These are phyloP conservation scores for Mesembrinibis cayennensis DNA, from an alignment of 2,113 vertebrate species.

Conservation along the genomic window DNA sequence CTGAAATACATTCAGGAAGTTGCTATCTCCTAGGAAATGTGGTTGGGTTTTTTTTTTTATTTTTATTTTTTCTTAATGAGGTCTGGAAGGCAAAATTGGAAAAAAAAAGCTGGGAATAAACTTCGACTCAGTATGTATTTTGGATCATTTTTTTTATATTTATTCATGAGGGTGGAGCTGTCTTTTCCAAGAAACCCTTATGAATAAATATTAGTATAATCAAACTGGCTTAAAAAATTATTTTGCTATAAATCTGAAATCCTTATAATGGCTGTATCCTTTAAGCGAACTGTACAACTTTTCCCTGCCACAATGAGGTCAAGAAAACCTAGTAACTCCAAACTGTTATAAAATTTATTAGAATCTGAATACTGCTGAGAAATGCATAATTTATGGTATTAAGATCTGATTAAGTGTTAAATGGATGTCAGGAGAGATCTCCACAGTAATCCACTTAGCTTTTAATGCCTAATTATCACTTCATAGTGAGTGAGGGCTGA, in stretches of 20 bases:
- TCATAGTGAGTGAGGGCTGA: not conserved
- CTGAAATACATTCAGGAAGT: not conserved
- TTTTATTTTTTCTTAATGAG: not conserved
- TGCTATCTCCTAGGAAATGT: not conserved
- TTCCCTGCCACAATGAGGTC: not conserved
- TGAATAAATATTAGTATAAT: slow-evolving; percentile 13
- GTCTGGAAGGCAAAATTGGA: not conserved
- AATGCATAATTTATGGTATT: slow-evolving; percentile 41
- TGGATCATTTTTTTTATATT: not conserved
- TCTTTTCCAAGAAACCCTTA: not conserved
- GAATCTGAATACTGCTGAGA: slow-evolving; percentile 28
- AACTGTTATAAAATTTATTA: slow-evolving; percentile 26
- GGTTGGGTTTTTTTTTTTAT: accelerated
- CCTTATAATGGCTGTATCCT: not conserved
- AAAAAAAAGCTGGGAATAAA: not conserved
- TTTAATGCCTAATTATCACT: slow-evolving; percentile 48
- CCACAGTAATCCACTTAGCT: slow-evolving; percentile 62
- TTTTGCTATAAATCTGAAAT: not conserved
- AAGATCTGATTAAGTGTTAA: slow-evolving; percentile 54
- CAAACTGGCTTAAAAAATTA: not conserved
- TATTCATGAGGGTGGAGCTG: not conserved
- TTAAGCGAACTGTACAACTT: slow-evolving; percentile 9
- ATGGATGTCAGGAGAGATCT: slow-evolving; percentile 49
- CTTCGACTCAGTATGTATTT: not conserved
- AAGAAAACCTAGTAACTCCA: slow-evolving; percentile 23